Evolutionary conservation across 2,888 invertebrate species (phyloP).

Genomic region (Macrosoma leucophasiata): DNA sequence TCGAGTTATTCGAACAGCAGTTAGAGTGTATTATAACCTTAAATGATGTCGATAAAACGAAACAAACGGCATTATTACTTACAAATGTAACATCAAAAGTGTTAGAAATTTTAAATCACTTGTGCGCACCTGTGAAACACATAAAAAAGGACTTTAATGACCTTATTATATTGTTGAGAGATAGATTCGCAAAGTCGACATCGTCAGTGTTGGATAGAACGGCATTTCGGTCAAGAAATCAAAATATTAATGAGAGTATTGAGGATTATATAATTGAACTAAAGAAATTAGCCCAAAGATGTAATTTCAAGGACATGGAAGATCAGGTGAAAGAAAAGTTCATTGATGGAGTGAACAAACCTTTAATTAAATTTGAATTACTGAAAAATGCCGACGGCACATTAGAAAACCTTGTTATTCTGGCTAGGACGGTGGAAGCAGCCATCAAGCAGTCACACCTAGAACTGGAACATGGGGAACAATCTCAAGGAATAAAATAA

Average conservation of each 20-base stretch:
- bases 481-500: background rate
- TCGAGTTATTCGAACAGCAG: no score
- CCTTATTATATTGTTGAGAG: no score
- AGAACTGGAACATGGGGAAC: background rate
- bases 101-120: no score
- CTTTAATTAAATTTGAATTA: slow-evolving; percentile 3
- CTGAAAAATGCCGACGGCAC: background rate
- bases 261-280: background rate
- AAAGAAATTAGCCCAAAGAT: background rate
- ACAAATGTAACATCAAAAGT: no score
- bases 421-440: slow-evolving; percentile 5
- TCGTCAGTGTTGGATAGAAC: slow-evolving; percentile 1
- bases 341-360: background rate
- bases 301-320: slow-evolving; percentile 1
- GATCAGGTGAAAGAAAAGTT: slow-evolving; percentile 7
- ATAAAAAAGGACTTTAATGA: no score
- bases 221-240: slow-evolving; percentile 1
- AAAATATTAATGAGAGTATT: background rate
- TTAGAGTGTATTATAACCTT: no score
- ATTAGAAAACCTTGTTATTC: background rate
- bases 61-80: no score
- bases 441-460: background rate
- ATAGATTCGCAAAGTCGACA: background rate
- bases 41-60: no score
- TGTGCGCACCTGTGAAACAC: no score